Percentiles rank a stretch among this genome's conserved stretches.
Evolutionary conservation across 2,113 vertebrate genomes (phyloP).

Genomic region (Egretta garzetta): DNA sequence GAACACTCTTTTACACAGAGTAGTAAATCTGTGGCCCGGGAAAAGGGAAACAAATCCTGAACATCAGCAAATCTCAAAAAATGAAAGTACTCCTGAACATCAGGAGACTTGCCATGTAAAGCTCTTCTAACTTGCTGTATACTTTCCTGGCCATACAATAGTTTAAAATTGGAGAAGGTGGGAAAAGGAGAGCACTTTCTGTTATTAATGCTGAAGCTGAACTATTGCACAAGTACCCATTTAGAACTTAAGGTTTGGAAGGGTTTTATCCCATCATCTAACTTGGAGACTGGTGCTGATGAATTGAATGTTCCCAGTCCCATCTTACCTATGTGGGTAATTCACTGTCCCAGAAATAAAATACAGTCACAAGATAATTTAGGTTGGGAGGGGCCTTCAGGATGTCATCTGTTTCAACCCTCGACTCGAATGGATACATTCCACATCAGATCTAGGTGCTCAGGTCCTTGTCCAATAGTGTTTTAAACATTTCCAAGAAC

Average conservation of each 20-base stretch:
- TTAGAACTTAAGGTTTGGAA: background rate
- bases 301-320: background rate
- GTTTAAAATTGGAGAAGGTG: background rate
- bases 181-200: background rate
- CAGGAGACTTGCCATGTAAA: background rate
- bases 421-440: background rate
- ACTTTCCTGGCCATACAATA: rapidly evolving
- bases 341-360: background rate
- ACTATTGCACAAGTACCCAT: background rate
- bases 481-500: background rate
- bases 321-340: background rate
- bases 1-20: background rate
- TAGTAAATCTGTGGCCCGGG: background rate
- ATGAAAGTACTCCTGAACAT: background rate
- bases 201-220: background rate
- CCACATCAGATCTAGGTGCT: background rate
- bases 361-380: background rate
- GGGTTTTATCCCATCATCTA: background rate
- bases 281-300: background rate
- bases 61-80: background rate
- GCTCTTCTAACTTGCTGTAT: background rate
- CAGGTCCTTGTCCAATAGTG: background rate
- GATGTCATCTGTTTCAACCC: background rate
- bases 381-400: background rate
- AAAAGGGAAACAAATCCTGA: background rate